These are phyloP conservation scores for Melierax canorus DNA, from an alignment of 2,113 vertebrate species.

Conservation along the genomic window DNA sequence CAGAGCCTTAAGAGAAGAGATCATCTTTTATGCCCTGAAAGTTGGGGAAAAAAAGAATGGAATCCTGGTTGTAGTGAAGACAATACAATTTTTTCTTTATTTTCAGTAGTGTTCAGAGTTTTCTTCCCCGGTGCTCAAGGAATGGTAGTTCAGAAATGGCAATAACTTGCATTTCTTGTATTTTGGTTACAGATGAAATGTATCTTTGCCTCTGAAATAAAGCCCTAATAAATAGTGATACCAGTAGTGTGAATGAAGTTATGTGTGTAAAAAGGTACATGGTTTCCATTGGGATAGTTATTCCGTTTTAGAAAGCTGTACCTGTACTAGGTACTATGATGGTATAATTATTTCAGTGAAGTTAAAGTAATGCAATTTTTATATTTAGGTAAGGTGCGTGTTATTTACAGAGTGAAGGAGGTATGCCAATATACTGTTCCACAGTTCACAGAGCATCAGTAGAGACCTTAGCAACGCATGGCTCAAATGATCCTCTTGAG, in stretches of 20 bases:
- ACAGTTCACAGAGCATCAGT: not conserved
- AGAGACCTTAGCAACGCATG: not conserved
- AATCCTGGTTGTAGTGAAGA: not conserved
- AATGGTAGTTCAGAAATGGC: not conserved
- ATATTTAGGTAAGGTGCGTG: not conserved
- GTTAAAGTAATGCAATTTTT: not conserved
- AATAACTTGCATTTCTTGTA: not conserved
- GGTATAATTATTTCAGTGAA: not conserved
- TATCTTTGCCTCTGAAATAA: not conserved
- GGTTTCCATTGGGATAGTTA: not conserved
- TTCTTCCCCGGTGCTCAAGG: not conserved
- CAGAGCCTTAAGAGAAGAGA: not conserved
- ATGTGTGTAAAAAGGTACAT: not conserved
- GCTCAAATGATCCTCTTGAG: not conserved
- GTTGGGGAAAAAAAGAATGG: not conserved
- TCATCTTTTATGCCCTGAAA: not conserved
- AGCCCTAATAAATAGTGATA: not conserved
- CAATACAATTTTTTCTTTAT: not conserved
- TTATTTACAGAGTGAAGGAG: not conserved
- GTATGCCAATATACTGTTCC: not conserved
- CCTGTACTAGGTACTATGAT: not conserved
- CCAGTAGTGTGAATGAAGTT: not conserved
- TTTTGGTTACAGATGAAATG: not conserved
- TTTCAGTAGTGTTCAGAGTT: not conserved
- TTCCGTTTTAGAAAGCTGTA: not conserved